Base-by-base conservation (phyloP, 2,113 vertebrate genomes). In the Sarotherodon lohbergeri region DNA sequence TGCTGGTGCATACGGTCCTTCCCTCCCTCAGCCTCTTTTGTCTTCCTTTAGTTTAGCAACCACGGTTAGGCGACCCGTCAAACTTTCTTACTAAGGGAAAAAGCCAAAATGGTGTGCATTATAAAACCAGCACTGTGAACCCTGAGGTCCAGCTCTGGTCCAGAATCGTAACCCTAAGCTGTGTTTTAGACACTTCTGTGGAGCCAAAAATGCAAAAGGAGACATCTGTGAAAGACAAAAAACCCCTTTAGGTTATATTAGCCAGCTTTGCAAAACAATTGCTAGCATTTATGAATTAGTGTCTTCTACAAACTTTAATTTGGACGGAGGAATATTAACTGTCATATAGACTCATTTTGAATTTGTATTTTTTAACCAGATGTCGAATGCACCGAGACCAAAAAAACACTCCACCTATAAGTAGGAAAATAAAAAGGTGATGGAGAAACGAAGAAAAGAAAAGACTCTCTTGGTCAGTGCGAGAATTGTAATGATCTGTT, bases 81-180 rank as follows among this genome's bases (percentile, higher is more conserved):
- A 1, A 41, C 17, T 39, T 36, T 66, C 4, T 14, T 0, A 3
- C 36, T 71, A 24, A 73, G 13, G 0, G 13, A 1, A 73, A 39
- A 46, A 16, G 39, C 22, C 39, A 41, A 27, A 73, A 6, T 4
- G 41, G 2, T 46, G 13, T 27, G 22, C 41, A 17, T 4, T 73
- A 27, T 27, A 46, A 43, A 73, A 1, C 22, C 22, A 73, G 16
- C 22, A 27, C 3, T 16, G 22, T 61, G 39, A 46, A 43, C 6
- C 11, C 29, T 0, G 59, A 19, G 59, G 59, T 63, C 29, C 59
- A 63, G 29, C 34, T 68, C 24, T 27, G 11, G 24, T 27, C 24
- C 32, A 5, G 12, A 43, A 43, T 41, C 2, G 4, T 24, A 43
- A 73, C 9, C 68, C n/a, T 46, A 43, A 27, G 12, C n/a, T 0